phyloP scores from a whole-genome alignment of 2,113 vertebrate genomes.

The Heterotilapia buettikoferi region DNA sequence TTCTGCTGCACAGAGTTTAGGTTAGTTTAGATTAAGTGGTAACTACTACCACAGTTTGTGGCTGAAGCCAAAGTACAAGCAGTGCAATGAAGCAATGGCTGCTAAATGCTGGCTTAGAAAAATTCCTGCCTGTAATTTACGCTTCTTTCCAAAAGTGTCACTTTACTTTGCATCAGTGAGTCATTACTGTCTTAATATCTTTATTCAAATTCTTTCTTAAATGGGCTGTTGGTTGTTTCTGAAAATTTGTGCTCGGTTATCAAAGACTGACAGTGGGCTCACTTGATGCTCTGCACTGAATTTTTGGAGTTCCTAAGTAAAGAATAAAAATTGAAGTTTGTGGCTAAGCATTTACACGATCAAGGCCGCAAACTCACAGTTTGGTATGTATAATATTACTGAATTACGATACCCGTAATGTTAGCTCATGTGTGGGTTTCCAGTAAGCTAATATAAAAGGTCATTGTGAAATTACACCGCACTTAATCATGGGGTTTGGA shows the following conservation, averaged over 20 bases:
- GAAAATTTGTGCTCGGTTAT: not conserved
- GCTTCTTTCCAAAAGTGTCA: not conserved
- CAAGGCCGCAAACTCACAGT: not conserved
- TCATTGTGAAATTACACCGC: not conserved
- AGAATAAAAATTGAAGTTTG: not conserved
- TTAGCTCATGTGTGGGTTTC: not conserved
- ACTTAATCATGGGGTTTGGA: not conserved
- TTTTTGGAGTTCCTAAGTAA: not conserved
- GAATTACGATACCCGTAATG: not conserved
- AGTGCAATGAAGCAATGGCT: not conserved
- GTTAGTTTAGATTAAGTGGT: not conserved
- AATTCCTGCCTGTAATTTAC: not conserved
- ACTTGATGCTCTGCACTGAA: not conserved
- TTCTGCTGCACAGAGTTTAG: not conserved
- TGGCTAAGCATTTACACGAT: not conserved
- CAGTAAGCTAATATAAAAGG: not conserved
- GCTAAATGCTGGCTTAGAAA: not conserved
- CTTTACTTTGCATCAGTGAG: not conserved
- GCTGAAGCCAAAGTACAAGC: not conserved
- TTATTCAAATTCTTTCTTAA: not conserved
- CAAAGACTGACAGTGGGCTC: not conserved
- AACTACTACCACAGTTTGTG: not conserved
- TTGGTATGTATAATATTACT: not conserved
- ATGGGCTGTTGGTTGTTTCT: not conserved
- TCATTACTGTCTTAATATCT: not conserved